phyloP scores from a whole-genome alignment of 2,888 invertebrate species.

The Leuctra nigra region DNA sequence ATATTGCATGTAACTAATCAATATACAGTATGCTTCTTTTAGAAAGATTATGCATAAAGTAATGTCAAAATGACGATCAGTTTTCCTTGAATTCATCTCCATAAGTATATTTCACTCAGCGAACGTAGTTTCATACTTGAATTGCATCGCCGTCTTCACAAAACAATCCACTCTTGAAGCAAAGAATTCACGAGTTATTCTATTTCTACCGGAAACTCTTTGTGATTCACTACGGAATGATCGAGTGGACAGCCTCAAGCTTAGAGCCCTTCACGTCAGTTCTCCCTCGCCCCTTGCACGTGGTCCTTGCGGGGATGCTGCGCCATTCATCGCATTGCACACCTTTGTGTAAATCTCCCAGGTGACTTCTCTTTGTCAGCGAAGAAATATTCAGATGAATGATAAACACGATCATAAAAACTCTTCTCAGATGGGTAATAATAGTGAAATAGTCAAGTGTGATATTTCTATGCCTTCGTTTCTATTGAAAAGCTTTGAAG shows the following conservation, averaged over 20 bases:
- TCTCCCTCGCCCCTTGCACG: too few species aligned
- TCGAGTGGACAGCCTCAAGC: background rate
- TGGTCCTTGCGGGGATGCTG: background rate
- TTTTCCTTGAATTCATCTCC: too few species aligned
- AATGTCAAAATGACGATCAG: too few species aligned
- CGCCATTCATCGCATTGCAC: background rate
- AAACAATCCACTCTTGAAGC: too few species aligned
- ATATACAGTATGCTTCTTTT: too few species aligned
- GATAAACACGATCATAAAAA: background rate
- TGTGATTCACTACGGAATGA: background rate
- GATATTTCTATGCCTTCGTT: background rate
- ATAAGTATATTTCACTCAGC: too few species aligned
- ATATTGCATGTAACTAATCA: too few species aligned
- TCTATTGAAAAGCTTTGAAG: background rate
- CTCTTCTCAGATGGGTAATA: background rate
- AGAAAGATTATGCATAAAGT: too few species aligned
- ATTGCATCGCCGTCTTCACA: too few species aligned
- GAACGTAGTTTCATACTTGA: too few species aligned
- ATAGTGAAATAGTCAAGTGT: background rate
- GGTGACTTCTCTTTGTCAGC: background rate
- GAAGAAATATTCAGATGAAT: background rate
- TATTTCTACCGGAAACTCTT: conserved; percentile 11
- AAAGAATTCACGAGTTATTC: too few species aligned
- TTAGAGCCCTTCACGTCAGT: background rate
- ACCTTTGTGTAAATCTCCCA: background rate